Conservation (phyloP, 2,888 invertebrate species). For the Gortyna flavago region DNA sequence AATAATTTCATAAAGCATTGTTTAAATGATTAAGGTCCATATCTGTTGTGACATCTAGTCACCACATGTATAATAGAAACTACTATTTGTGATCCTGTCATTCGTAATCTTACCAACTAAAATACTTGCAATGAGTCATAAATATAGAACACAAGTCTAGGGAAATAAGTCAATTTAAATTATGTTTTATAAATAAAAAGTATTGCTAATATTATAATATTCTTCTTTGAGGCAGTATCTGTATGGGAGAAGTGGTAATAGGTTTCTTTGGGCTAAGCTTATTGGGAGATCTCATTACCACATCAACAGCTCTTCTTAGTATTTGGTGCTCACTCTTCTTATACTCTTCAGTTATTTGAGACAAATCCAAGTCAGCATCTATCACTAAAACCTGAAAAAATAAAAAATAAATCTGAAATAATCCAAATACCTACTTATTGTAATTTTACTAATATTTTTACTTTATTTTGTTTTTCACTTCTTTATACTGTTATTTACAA, state of each 20-base stretch:
- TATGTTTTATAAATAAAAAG: slow-evolving; percentile 40
- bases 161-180: slow-evolving; percentile 30
- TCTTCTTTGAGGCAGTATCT: slow-evolving; percentile 82
- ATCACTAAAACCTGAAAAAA: slow-evolving; percentile 91
- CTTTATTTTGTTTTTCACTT: neutral
- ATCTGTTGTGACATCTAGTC: slow-evolving; percentile 24
- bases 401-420: slow-evolving; percentile 3
- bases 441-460: neutral
- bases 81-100: slow-evolving; percentile 50
- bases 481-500: too few species aligned
- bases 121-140: slow-evolving; percentile 41
- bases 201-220: slow-evolving; percentile 75
- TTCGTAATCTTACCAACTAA: slow-evolving; percentile 55
- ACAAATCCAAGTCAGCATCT: slow-evolving; percentile 92
- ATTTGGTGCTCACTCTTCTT: slow-evolving; percentile 90
- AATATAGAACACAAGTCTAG: slow-evolving; percentile 29
- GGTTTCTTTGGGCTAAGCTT: slow-evolving; percentile 88
- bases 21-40: slow-evolving; percentile 21
- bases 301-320: slow-evolving; percentile 85
- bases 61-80: slow-evolving; percentile 25
- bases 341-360: slow-evolving; percentile 92
- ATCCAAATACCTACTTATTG: neutral
- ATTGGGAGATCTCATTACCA: slow-evolving; percentile 87
- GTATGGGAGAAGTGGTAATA: slow-evolving; percentile 81
- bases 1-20: slow-evolving; percentile 38